Evolutionary conservation across 2,797 vertebrate genomes (phyloP).

Genomic region (Molothrus ater): DNA sequence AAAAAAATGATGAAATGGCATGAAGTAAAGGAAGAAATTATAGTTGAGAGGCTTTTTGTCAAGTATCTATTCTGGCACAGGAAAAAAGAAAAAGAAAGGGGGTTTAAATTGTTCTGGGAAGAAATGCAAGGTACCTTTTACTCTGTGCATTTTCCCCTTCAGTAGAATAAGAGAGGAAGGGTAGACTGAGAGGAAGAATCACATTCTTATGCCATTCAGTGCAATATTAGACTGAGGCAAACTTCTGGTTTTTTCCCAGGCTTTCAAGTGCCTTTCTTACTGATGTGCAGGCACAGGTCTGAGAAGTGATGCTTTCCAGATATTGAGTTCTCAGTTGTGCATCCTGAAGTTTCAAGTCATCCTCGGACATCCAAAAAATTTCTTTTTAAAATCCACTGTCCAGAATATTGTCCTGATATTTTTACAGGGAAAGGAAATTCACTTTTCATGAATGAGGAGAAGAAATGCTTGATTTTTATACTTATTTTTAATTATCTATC

Average conservation of each 20-base stretch:
- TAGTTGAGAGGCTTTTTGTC: not conserved
- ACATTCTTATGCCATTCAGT: not conserved
- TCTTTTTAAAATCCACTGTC: not conserved
- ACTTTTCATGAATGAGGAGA: not conserved
- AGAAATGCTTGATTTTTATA: not conserved
- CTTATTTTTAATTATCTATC: not conserved
- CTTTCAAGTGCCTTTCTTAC: not conserved
- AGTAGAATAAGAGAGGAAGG: not conserved
- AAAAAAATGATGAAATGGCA: not conserved
- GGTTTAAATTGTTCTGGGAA: not conserved
- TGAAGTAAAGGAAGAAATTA: not conserved
- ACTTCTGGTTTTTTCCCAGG: not conserved
- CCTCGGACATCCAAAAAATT: not conserved
- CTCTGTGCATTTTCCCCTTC: not conserved
- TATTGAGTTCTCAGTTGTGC: not conserved
- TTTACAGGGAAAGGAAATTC: not conserved
- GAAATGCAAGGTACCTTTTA: not conserved
- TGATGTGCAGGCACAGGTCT: not conserved
- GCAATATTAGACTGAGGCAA: not conserved
- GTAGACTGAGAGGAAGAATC: not conserved
- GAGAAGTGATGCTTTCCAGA: not conserved
- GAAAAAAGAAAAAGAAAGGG: fast-evolving
- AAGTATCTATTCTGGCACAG: not conserved
- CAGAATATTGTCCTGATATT: not conserved
- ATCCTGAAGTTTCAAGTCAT: not conserved